Percentiles rank a stretch among this genome's conserved stretches.
Evolutionary conservation across 2,888 invertebrate species (phyloP).

Genomic region (Itoplectis maculator): DNA sequence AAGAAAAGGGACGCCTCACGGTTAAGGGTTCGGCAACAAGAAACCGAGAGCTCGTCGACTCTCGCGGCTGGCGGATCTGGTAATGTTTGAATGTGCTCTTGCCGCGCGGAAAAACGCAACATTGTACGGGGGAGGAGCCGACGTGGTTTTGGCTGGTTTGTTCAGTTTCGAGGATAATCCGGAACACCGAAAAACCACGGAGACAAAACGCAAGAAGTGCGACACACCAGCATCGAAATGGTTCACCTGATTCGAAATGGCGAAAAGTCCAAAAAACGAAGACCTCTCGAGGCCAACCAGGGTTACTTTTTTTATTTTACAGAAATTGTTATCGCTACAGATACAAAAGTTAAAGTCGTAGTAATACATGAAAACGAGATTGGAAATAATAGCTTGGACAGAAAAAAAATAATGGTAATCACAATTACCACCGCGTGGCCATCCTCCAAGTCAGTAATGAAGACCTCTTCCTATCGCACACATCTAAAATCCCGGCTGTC

Average conservation of each 20-base stretch:
- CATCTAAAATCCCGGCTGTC: neutral
- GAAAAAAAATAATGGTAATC: too few species aligned
- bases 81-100: slow-evolving; percentile 48
- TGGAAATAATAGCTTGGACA: too few species aligned
- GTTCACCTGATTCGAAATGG: neutral
- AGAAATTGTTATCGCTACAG: too few species aligned
- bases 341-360: too few species aligned
- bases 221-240: neutral
- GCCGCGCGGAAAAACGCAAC: slow-evolving; percentile 12
- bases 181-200: neutral
- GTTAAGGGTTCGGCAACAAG: slow-evolving; percentile 49
- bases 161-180: slow-evolving; percentile 7
- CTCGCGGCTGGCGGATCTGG: slow-evolving; percentile 14
- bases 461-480: neutral
- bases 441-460: too few species aligned
- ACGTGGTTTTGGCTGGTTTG: neutral
- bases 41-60: slow-evolving; percentile 42
- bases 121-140: neutral
- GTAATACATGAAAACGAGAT: too few species aligned
- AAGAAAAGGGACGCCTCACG: slow-evolving; percentile 53
- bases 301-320: too few species aligned
- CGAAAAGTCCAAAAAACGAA: neutral
- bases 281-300: too few species aligned
- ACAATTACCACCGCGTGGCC: too few species aligned
- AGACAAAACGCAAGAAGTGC: neutral